Evolutionary conservation across 2,888 invertebrate species (phyloP).

Genomic region (Mycalesis mineus): DNA sequence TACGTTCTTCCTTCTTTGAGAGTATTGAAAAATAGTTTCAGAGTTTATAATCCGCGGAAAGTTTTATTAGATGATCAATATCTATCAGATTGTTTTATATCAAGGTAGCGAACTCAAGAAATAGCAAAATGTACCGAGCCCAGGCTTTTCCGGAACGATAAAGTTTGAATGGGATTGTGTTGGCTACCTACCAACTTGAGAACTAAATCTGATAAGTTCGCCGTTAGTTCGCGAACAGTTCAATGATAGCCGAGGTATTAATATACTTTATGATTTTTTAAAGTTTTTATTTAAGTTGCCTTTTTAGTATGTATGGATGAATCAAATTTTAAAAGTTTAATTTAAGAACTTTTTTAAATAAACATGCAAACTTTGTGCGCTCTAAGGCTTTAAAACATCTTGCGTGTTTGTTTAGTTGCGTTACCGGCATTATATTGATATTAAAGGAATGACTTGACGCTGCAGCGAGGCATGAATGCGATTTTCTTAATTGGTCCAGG

Average conservation of each 20-base stretch:
- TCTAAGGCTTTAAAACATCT: no score
- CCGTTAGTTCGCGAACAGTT: slow-evolving; percentile 36
- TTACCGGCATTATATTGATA: no score
- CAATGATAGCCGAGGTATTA: slow-evolving; percentile 32
- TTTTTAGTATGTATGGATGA: no score
- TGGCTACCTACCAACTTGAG: slow-evolving; percentile 62
- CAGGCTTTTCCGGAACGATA: slow-evolving; percentile 43
- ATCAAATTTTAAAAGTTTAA: no score
- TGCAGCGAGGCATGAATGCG: no score
- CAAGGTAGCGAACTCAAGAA: slow-evolving; percentile 30
- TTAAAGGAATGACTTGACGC: no score
- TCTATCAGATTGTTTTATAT: slow-evolving; percentile 54
- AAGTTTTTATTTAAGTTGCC: no score
- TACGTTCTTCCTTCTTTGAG: no score
- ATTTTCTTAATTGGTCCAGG: no score
- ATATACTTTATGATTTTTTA: not conserved
- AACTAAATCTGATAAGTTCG: slow-evolving; percentile 41
- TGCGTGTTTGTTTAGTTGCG: no score
- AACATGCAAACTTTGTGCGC: no score
- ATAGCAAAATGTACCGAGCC: slow-evolving; percentile 28
- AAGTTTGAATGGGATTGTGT: slow-evolving; percentile 73
- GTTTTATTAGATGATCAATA: slow-evolving; percentile 56
- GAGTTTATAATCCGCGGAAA: slow-evolving; percentile 31
- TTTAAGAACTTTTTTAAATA: no score
- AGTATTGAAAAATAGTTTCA: not conserved